phyloP scores from a whole-genome alignment of 1,140 invertebrate genomes.

The Ruditapes philippinarum region DNA sequence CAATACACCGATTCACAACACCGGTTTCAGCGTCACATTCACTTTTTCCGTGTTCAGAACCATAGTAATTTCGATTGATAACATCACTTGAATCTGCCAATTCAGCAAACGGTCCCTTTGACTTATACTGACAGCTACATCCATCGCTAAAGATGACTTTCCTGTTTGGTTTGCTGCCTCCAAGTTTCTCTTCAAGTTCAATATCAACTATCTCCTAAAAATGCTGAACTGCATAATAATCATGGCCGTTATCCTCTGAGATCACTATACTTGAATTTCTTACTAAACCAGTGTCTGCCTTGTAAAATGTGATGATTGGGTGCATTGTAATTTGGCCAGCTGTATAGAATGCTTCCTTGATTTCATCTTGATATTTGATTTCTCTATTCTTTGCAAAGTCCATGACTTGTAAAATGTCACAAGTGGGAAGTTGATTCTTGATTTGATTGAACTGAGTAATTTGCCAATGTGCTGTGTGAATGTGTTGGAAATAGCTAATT shows the following conservation, averaged over 20 bases:
- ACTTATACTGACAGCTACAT: conserved; percentile 58
- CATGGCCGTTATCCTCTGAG: conserved; percentile 56
- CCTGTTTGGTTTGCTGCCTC: background rate
- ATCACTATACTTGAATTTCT: conserved; percentile 40
- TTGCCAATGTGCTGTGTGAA: conserved; percentile 65
- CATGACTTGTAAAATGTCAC: conserved; percentile 44
- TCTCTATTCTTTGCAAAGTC: conserved; percentile 71
- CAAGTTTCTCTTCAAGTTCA: background rate
- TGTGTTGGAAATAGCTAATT: conserved; percentile 55
- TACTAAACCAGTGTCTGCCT: background rate
- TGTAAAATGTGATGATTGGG: conserved; percentile 44
- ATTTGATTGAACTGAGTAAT: conserved; percentile 46
- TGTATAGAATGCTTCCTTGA: conserved; percentile 52
- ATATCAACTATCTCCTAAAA: background rate
- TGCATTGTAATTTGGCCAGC: conserved; percentile 60
- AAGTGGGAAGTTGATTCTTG: conserved; percentile 51
- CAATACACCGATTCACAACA: background rate
- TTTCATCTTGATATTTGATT: conserved; percentile 60
- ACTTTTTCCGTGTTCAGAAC: conserved; percentile 70
- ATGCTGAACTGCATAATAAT: conserved; percentile 57
- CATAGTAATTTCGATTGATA: conserved; percentile 66
- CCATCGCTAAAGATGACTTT: conserved; percentile 49
- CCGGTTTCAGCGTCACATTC: conserved; percentile 68
- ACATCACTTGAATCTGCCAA: background rate
- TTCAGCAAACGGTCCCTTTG: conserved; percentile 58